These are phyloP conservation scores for Yponomeuta plumbellus DNA, from an alignment of 2,888 invertebrate species.

Conservation along the genomic window DNA sequence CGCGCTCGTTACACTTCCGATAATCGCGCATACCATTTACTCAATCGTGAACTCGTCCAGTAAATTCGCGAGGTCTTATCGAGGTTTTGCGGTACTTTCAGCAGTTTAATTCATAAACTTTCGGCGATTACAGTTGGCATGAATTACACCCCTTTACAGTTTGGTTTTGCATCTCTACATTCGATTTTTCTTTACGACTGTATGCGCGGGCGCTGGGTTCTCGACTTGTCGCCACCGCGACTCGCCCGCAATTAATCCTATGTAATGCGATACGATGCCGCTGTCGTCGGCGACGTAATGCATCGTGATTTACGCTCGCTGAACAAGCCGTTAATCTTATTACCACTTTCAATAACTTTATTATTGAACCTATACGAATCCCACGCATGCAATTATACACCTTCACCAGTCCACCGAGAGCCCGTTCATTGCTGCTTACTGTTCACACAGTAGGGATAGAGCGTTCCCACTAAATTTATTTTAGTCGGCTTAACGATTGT, in stretches of 20 bases:
- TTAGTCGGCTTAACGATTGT: slow-evolving; percentile 66
- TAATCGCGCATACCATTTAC: slow-evolving; percentile 66
- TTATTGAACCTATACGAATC: slow-evolving; percentile 50
- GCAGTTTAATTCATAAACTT: slow-evolving; percentile 34
- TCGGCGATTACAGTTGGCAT: slow-evolving; percentile 15
- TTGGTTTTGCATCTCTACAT: neutral
- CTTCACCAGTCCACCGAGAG: slow-evolving; percentile 42
- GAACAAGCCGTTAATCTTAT: slow-evolving; percentile 72
- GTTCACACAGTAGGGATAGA: slow-evolving; percentile 43
- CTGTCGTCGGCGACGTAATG: slow-evolving; percentile 71
- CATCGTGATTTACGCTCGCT: slow-evolving; percentile 70
- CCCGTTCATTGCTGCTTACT: slow-evolving; percentile 40
- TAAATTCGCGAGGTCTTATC: slow-evolving; percentile 54
- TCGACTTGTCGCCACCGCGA: slow-evolving; percentile 49
- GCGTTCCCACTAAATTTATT: slow-evolving; percentile 67
- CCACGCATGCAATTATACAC: slow-evolving; percentile 51
- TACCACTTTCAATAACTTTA: slow-evolving; percentile 76
- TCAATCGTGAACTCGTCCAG: slow-evolving; percentile 48
- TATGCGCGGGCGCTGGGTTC: slow-evolving; percentile 41
- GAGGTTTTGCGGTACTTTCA: slow-evolving; percentile 35
- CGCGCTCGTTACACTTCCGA: slow-evolving; percentile 56
- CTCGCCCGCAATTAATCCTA: slow-evolving; percentile 67
- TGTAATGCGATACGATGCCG: slow-evolving; percentile 68
- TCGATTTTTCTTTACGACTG: neutral
- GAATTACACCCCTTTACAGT: slow-evolving; percentile 10